Evolutionary conservation across 2,113 vertebrate genomes (phyloP).

Genomic region (Chrysemys picta): DNA sequence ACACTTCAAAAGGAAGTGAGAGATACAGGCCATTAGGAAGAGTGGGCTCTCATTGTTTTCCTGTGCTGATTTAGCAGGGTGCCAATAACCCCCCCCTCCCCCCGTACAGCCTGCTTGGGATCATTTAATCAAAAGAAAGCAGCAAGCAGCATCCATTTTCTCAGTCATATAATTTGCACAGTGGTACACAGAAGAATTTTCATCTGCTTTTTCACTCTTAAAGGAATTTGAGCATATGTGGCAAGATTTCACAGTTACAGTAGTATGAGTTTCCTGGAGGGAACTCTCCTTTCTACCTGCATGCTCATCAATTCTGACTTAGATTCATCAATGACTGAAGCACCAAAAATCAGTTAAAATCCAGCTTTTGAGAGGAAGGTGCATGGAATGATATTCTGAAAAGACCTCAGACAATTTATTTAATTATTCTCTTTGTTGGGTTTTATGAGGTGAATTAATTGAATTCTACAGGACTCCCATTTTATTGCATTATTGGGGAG

Average conservation of each 20-base stretch:
- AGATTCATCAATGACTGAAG: background rate
- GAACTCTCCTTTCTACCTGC: background rate
- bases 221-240: accelerated
- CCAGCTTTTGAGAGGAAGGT: background rate
- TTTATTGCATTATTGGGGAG: background rate
- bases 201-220: background rate
- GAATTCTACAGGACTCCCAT: conserved; percentile 12
- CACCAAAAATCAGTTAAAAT: conserved; percentile 19
- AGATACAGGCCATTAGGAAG: background rate
- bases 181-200: background rate
- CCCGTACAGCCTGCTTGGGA: background rate
- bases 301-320: background rate
- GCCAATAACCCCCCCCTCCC: background rate
- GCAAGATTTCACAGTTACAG: background rate
- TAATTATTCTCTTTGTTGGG: background rate
- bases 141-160: background rate
- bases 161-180: background rate
- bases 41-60: background rate
- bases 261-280: background rate
- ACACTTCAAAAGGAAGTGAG: background rate
- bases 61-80: background rate
- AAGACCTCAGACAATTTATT: background rate
- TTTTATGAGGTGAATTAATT: background rate
- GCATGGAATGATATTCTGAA: background rate
- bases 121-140: conserved; percentile 15